Evolutionary conservation across 92 coral and sea anemone species (phyloP).

Genomic region (Epizoanthus rinbou): DNA sequence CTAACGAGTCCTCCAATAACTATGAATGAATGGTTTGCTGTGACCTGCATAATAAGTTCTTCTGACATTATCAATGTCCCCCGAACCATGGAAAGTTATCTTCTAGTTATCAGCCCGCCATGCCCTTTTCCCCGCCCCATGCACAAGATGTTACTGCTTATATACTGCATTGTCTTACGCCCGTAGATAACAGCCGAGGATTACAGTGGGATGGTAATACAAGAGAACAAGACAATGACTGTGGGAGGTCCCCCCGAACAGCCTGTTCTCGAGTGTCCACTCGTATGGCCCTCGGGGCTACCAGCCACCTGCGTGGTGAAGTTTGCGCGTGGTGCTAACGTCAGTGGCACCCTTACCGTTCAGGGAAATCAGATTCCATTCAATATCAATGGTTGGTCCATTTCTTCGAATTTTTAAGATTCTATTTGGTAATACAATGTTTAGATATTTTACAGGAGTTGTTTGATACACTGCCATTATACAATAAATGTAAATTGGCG

Average conservation of each 20-base stretch:
- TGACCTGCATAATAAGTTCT: too few species aligned
- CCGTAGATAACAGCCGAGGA: not conserved
- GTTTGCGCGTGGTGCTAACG: conserved; percentile 10
- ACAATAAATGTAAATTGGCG: too few species aligned
- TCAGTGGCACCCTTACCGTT: conserved; percentile 3
- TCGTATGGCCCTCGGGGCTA: conserved; percentile 11
- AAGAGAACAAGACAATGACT: not conserved
- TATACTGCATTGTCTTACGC: not conserved
- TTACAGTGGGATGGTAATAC: not conserved
- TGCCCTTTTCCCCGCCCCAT: not conserved
- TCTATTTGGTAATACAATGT: not conserved
- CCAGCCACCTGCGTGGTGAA: conserved; percentile 2
- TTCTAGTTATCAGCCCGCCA: not conserved
- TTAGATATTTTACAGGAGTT: not conserved
- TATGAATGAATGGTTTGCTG: too few species aligned
- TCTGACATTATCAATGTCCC: too few species aligned
- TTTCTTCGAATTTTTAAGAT: not conserved
- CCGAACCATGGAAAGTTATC: too few species aligned
- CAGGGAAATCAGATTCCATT: not conserved
- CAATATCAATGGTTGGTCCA: conserved; percentile 4
- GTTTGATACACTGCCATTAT: not conserved
- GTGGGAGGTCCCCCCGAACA: not conserved
- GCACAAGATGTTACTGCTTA: not conserved
- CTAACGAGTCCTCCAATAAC: too few species aligned
- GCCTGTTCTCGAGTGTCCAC: conserved; percentile 12